phyloP scores from a whole-genome alignment of 2,888 invertebrate genomes.

The Polymixis lichenea region DNA sequence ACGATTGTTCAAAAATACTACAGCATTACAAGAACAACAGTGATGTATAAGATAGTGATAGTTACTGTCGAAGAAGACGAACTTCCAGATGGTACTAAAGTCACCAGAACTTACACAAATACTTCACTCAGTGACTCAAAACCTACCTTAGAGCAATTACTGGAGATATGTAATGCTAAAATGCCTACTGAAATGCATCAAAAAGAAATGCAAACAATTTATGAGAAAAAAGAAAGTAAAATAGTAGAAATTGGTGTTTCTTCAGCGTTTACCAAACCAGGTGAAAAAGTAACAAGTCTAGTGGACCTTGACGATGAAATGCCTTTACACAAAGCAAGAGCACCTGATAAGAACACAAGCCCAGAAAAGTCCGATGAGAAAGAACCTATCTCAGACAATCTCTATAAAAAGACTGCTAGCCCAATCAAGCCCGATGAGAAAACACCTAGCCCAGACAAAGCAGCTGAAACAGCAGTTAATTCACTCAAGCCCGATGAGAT shows the following conservation, averaged over 20 bases:
- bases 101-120: constrained; percentile 41
- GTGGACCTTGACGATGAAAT: constrained; percentile 1
- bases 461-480: background rate
- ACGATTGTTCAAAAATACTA: constrained; percentile 57
- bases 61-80: constrained; percentile 56
- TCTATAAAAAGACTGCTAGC: too few relatives aligned
- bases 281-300: constrained; percentile 5
- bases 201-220: background rate
- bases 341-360: too few relatives aligned
- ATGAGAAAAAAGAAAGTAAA: constrained; percentile 2
- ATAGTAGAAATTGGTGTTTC: background rate
- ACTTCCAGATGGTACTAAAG: constrained; percentile 58
- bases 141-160: constrained; percentile 45
- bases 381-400: too few relatives aligned
- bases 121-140: constrained; percentile 42
- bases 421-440: constrained; percentile 1
- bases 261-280: constrained; percentile 3
- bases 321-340: background rate
- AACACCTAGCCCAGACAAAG: constrained; percentile 9
- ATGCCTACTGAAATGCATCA: background rate
- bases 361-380: background rate
- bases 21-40: constrained; percentile 35
- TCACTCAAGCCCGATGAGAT: background rate
- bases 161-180: constrained; percentile 31
- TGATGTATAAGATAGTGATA: constrained; percentile 50